Percentiles rank a stretch among this genome's conserved stretches.
These are phyloP conservation scores for Cryptomyrus ogoouensis DNA, from an alignment of 2,113 vertebrate species.

Conservation along the genomic window DNA sequence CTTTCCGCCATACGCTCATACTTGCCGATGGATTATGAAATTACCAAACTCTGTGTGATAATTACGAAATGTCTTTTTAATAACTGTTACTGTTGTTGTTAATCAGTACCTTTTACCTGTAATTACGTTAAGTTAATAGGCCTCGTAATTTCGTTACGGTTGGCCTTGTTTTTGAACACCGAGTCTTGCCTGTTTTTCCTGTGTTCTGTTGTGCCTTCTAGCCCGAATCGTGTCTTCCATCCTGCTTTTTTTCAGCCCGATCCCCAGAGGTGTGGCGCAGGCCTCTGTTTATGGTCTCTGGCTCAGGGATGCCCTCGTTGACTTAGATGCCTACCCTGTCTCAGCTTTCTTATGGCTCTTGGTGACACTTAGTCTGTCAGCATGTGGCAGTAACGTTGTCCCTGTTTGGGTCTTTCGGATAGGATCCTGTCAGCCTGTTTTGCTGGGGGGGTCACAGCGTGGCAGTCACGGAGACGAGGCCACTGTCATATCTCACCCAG, in stretches of 20 bases:
- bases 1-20: not conserved
- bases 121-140: not conserved
- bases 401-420: not conserved
- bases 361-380: conserved; percentile 24
- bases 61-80: not conserved
- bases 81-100: not conserved
- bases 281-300: conserved; percentile 5
- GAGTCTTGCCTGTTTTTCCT: not conserved
- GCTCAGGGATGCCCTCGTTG: conserved; percentile 24
- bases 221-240: not conserved
- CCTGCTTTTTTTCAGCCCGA: not conserved
- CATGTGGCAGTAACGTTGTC: conserved; percentile 7
- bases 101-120: not conserved
- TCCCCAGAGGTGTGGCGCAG: not conserved
- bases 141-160: not conserved
- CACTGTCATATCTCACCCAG: conserved; percentile 3
- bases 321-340: conserved; percentile 27
- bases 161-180: not conserved
- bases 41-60: not conserved
- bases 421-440: not conserved
- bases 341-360: conserved; percentile 14
- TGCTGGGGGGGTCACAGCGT: not conserved
- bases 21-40: not conserved
- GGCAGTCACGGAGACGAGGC: not conserved
- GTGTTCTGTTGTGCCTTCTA: not conserved